Conservation (phyloP, 2,113 vertebrate genomes). For the Odocoileus hemionus region DNA sequence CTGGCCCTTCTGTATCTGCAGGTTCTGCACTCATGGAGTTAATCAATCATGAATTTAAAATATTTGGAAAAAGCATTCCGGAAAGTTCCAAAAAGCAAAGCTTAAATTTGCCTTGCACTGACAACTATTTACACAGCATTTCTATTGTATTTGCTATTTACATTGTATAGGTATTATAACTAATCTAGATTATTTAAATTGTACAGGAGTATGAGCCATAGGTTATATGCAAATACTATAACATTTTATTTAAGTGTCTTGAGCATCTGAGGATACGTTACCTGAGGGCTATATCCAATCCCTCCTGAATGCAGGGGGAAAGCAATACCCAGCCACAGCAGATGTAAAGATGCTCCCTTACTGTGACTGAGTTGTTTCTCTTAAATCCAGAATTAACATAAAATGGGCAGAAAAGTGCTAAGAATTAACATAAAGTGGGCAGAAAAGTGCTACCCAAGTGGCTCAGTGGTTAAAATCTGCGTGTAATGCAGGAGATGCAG, state of each 20-base stretch:
- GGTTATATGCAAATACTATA: not conserved
- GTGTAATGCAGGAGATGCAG: not conserved
- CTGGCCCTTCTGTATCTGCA: not conserved
- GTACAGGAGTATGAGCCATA: not conserved
- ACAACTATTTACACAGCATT: not conserved
- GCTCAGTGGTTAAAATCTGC: not conserved
- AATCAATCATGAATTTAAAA: not conserved
- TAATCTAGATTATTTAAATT: not conserved
- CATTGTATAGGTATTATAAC: not conserved
- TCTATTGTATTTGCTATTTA: not conserved
- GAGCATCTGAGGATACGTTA: not conserved
- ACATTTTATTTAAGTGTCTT: not conserved
- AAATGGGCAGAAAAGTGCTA: not conserved
- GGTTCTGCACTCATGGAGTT: not conserved
- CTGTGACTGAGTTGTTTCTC: not conserved
- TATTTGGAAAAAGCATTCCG: not conserved
- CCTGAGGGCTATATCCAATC: not conserved
- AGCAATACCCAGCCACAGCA: not conserved
- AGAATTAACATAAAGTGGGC: not conserved
- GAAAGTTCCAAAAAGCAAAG: not conserved
- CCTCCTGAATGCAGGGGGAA: not conserved
- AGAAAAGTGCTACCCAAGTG: not conserved
- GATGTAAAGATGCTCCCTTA: not conserved
- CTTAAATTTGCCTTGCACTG: not conserved
- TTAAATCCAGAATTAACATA: not conserved